Evolutionary conservation across 35 echinoderm and acorn worm genomes (phyloP).

Genomic region (Anneissia japonica): DNA sequence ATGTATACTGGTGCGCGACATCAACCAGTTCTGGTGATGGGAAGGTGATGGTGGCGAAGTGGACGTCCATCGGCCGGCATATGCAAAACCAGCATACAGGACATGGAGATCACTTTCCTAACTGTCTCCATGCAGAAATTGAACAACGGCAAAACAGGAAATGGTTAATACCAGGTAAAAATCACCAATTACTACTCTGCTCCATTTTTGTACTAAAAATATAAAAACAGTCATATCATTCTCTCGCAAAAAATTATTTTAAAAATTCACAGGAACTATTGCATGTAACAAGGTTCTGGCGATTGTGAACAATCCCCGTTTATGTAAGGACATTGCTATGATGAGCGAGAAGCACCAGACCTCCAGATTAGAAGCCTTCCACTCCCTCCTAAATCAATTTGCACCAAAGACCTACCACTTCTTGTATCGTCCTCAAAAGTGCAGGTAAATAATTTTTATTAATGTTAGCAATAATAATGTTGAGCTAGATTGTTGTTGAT

Average conservation of each 20-base stretch:
- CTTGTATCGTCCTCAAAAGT: background rate
- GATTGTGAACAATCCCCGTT: background rate
- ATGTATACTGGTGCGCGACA: conserved; percentile 20
- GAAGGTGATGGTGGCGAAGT: conserved; percentile 19
- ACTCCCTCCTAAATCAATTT: conserved; percentile 15
- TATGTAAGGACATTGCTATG: conserved; percentile 11
- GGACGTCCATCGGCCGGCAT: background rate
- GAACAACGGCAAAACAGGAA: background rate
- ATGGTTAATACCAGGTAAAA: conserved; percentile 32
- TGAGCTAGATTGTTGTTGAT: too few species aligned
- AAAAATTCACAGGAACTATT: background rate
- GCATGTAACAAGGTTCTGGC: background rate
- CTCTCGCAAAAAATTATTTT: background rate
- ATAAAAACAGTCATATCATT: too few species aligned
- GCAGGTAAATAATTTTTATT: background rate
- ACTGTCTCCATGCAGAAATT: conserved; percentile 4
- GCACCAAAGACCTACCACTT: background rate
- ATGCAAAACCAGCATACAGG: conserved; percentile 18
- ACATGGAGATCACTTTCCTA: conserved; percentile 10
- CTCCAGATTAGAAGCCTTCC: conserved; percentile 16
- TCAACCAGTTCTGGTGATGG: background rate
- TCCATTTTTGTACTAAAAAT: too few species aligned
- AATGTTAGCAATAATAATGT: too few species aligned
- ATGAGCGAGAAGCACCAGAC: conserved; percentile 19
- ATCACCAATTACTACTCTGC: background rate